Base-by-base conservation (phyloP, 1,140 invertebrate genomes). In the Mercenaria mercenaria region DNA sequence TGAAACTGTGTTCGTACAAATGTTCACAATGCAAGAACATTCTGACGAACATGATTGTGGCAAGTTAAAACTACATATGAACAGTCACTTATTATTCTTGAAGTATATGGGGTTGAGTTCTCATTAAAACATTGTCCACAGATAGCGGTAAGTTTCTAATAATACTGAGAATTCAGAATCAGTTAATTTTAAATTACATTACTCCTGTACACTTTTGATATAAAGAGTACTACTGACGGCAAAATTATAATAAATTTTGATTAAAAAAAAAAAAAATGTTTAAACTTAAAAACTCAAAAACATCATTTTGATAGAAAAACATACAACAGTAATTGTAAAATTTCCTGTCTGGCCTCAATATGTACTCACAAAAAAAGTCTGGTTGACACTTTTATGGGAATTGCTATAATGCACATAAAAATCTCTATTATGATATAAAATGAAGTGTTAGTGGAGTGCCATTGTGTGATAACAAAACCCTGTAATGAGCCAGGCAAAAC, bases 331-430 rank as follows among this genome's bases (percentile, higher is more conserved):
- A 39, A 72, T 39, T 37, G 10, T 37, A 72, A 39, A 37, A 39
- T 29, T 64, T 29, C 8, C 23, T 26, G 59, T 26, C 59, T 64
- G 59, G 59, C 59, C 67, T 72, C 67, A 18, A 8, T 72, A 6
- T 39, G 34, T 34, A 72, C 67, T 72, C 15, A 18, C 18, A 41
- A 26, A 67, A 43, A 41, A 82, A 64, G 41, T 43, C 37, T 43
- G 56, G 83, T 72, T 85, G 83, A 85, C 83, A 85, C 83, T 85
- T 85, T 85, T 85, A 85, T 39, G 67, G 37, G 39, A 41, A 39
- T 74, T 52, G n/a, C 83, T 34, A 50, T 85, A 85, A 50, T 50
- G 56, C 64, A 74, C 83, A 85, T 85, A 85, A 85, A 84, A 56
- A 80, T 37, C 61, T 74, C 47, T 59, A 72, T 39, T 26, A 50